Base-by-base conservation (phyloP, 1,140 invertebrate species). In the Pectinophora gossypiella region DNA sequence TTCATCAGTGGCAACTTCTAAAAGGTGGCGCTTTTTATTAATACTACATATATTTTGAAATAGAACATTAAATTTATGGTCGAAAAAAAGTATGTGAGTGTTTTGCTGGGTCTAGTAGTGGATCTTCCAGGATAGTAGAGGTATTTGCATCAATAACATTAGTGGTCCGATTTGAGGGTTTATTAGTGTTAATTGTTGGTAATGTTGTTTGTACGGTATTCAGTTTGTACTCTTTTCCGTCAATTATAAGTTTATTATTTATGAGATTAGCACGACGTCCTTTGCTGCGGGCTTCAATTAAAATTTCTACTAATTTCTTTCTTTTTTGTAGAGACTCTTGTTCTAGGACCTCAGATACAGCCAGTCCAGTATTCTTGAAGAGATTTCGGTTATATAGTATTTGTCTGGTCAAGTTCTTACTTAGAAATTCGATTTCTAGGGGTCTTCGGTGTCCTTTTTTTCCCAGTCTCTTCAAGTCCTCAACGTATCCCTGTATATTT, bases 381-480 rank as follows among this genome's bases (percentile, higher is more conserved):
- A 10, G 32, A 2, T 32, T 23, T 9, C n/a, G 35, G 15, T 56
- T 46, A 3, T 51, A 2, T 23, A 51, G 12, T 13, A 56, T 46
- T 19, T 47, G 44, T 46, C 32, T 56, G 1, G 42, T 35, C 21
- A 51, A 40, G 43, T 38, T 46, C 19, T 56, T 56, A 23, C 54
- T 56, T 22, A 46, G 15, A 21, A 56, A 10, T 42, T 56, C 54
- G 2, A 51, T 19, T n/a, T 50, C 42, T 10, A 56, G 43, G 10
- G 48, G 54, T n/a, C 54, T 38, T 23, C 13, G 1, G 6, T 2
- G 16, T 40, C 5, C n/a, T 42, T 19, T 16, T 13, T 19, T 22
- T 54, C 2, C 57, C 52, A 55, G 2, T 51, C 57, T 54, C 15
- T 43, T 38, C n/a, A 38, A 16, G n/a, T 55, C 45, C 40, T 59